These are phyloP conservation scores for Boulengeromyrus knoepffleri DNA, from an alignment of 2,113 vertebrate species.

Conservation along the genomic window DNA sequence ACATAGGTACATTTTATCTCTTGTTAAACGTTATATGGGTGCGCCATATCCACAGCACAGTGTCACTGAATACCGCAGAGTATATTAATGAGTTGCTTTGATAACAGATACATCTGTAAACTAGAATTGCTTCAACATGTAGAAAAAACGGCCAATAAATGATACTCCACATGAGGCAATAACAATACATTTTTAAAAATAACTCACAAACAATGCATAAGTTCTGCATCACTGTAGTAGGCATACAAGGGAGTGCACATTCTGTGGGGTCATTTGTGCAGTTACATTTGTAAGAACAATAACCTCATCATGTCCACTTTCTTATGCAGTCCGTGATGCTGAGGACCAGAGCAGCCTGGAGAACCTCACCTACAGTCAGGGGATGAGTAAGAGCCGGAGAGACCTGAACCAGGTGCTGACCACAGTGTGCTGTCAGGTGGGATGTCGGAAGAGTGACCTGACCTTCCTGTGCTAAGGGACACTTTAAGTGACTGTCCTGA, in stretches of 20 bases:
- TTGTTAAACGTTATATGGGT: not conserved
- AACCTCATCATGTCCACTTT: not conserved
- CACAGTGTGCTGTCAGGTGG: conserved; percentile 49
- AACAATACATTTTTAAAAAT: not conserved
- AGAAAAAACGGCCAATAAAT: not conserved
- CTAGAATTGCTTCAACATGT: not conserved
- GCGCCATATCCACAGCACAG: not conserved
- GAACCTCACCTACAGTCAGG: not conserved
- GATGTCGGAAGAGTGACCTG: conserved; percentile 56
- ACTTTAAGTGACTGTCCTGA: not conserved
- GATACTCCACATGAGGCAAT: not conserved
- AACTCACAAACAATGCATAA: not conserved
- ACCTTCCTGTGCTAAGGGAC: conserved; percentile 47
- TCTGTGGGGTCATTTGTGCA: not conserved
- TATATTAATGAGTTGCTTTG: not conserved
- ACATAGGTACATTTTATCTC: not conserved
- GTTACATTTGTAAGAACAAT: not conserved
- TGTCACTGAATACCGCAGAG: not conserved
- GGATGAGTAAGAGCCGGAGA: conserved; percentile 21
- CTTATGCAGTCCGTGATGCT: conserved; percentile 11
- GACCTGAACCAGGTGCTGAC: conserved; percentile 41
- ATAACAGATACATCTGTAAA: not conserved
- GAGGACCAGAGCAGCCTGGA: conserved; percentile 18
- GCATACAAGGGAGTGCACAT: not conserved
- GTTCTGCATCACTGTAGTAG: not conserved